Evolutionary conservation across 2,113 vertebrate species (phyloP), one percentile per base, ranked within the genome.

Genomic region (Alaudala cheleensis): DNA sequence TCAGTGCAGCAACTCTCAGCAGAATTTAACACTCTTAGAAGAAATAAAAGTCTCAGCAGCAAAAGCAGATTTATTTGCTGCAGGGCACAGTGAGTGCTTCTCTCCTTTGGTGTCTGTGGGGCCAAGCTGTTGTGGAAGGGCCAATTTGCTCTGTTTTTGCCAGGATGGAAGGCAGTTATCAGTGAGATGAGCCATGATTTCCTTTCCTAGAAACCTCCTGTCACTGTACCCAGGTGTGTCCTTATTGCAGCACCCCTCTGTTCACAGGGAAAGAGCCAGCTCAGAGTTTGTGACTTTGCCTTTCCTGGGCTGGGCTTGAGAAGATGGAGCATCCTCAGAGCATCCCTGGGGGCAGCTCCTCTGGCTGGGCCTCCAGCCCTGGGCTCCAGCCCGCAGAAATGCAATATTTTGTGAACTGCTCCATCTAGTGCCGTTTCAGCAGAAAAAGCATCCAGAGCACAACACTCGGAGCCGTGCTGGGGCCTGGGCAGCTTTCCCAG

Each of bases 361-460:
- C 45, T 0, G 6, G 4, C 45, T 10, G 19, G 22, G 65, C 56
- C 76, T 57, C 26, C 54, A 21, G 49, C 25, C 56, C 37, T 0
- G 0, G n/a, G 64, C 51, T 74, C 64, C 11, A 76, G 51, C 77
- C 80, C 78, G 64, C 28, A 85, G 77, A 92, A 77, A 67, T 22
- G 11, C 65, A 96, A 83, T 74, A 34, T 96, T 95, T 97, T 96
- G 96, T 87, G 77, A 93, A 97, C 61, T 97, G 96, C 96, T 96
- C 97, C 97, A 97, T 84, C 97, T 97, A 97, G 95, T 73, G 97
- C 94, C 88, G 13, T 53, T 90, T 76, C 80, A 60, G 94, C 69
- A 90, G 93, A 92, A 97, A 61, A 70, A 85, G 57, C 67, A 4
- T 2, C 2, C 9, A 21, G 33, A 79, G 84, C 15, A 9, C 44